Base-by-base conservation (phyloP, 92 coral and sea anemone species). In the Heteractis magnifica region DNA sequence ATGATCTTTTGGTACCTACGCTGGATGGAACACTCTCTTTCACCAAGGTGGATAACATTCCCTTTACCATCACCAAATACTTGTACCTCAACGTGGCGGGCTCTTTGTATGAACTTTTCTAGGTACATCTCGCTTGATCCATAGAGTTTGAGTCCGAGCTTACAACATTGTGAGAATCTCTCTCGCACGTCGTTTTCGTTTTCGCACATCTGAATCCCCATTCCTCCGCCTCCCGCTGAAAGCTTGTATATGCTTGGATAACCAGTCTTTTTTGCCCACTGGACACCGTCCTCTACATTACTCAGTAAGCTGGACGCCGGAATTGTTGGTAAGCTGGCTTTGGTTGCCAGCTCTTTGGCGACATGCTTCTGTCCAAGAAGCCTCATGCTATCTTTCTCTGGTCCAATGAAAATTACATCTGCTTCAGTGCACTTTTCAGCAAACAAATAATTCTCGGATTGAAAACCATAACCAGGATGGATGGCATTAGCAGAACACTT, bases 381-480 rank as follows among this genome's bases (percentile, higher is more conserved):
- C 58, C 53, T 56, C 79, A 88, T 70, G 62, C 84, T 83, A 26
- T 90, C 91, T 0, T 83, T 59, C 16, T 88, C 88, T 6, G 94
- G 94, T 18, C 94, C 94, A 81, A 90, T 84, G 65, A 90, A 90
- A 20, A 56, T 77, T 19, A 90, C 75, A 4, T 77, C 91, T 4
- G 88, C 85, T 19, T 81, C 87, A 8, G 58, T 44, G 52, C 94
- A 90, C 79, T 80, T 80, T 52, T 71, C 71, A 13, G 94, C 86
- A 56, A 90, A 90, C 50, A 76, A 26, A 41, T 68, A 71, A 48
- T 88, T 88, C 74, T 90, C 94, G 14, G 94, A 73, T 74, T 83
- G 91, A 68, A 90, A 90, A 21, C 94, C 94, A 77, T 90, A 90
- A 3, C 94, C 94, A 16, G 94, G 94, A 75, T 81, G 89, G 77